A percentile compares a stretch with the other conserved stretches of the same genome.
Conservation (phyloP, 2,797 vertebrate species). For the Myoxocephalus aenaeus region DNA sequence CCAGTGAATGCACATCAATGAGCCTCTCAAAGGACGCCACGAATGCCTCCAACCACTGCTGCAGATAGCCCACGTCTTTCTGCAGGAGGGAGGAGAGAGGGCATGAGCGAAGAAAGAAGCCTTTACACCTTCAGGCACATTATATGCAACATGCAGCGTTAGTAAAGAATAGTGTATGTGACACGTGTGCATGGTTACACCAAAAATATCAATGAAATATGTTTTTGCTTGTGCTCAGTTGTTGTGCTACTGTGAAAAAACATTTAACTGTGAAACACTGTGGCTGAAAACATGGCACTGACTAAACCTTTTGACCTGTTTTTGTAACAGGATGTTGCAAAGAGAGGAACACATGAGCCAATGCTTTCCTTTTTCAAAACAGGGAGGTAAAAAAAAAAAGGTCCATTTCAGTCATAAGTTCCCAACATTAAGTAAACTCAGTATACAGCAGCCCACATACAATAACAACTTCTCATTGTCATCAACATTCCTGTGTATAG, state of each 20-base stretch:
- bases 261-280: slow-evolving; percentile 18
- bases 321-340: slow-evolving; percentile 81
- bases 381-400: slow-evolving; percentile 17
- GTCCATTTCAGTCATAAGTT: background rate
- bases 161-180: background rate
- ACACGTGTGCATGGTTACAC: background rate
- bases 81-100: slow-evolving; percentile 67
- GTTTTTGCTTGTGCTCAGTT: slow-evolving; percentile 8
- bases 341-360: slow-evolving; percentile 66
- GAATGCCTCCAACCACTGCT: slow-evolving; percentile 94
- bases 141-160: background rate
- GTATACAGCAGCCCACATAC: background rate
- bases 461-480: background rate
- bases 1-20: slow-evolving; percentile 90
- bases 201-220: background rate
- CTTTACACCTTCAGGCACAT: background rate
- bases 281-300: slow-evolving; percentile 24
- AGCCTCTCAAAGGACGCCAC: slow-evolving; percentile 91
- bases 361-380: slow-evolving; percentile 67
- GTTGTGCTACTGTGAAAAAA: background rate
- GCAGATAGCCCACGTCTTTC: slow-evolving; percentile 94
- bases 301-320: slow-evolving; percentile 63
- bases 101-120: slow-evolving; percentile 17
- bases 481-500: background rate
- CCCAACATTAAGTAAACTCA: background rate